Evolutionary conservation across 1,140 invertebrate genomes (phyloP).

Genomic region (Drosophila tropicalis): DNA sequence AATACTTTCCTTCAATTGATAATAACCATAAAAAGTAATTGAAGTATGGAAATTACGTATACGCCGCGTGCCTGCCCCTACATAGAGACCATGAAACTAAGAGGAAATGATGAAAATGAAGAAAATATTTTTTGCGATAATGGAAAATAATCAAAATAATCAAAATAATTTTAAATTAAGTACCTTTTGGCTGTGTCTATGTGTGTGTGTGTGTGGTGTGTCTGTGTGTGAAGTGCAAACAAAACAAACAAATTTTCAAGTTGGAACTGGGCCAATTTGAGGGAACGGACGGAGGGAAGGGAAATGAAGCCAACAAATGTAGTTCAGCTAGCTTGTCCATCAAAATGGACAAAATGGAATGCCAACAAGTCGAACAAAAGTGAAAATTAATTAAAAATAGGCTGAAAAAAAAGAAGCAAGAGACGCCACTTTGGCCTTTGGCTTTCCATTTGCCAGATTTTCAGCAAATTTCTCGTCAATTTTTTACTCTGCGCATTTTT

Average conservation of each 20-base stretch:
- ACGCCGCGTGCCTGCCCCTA: slow-evolving; percentile 38
- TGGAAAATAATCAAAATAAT: slow-evolving; percentile 21
- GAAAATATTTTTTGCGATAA: slow-evolving; percentile 22
- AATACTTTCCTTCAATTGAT: slow-evolving; percentile 61
- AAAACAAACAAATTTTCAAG: slow-evolving; percentile 30
- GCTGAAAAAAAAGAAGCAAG: neutral
- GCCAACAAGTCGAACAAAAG: slow-evolving; percentile 42
- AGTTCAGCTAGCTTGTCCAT: slow-evolving; percentile 35
- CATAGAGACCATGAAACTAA: neutral
- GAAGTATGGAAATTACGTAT: slow-evolving; percentile 59
- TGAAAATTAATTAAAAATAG: slow-evolving; percentile 72
- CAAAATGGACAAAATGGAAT: slow-evolving; percentile 38
- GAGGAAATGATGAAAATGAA: slow-evolving; percentile 21
- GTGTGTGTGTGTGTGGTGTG: neutral
- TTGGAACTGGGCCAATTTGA: neutral
- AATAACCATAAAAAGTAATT: slow-evolving; percentile 65
- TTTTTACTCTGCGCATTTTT: slow-evolving; percentile 4
- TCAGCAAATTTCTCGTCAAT: slow-evolving; percentile 18
- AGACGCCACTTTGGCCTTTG: neutral
- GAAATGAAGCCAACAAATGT: neutral
- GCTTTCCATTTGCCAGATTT: neutral
- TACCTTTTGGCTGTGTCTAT: neutral
- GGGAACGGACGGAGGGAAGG: too few species aligned
- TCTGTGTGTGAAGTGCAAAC: neutral
- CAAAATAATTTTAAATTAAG: slow-evolving; percentile 17